Evolutionary conservation across 2,888 invertebrate species (phyloP).

Genomic region (Agrotis ipsilon): DNA sequence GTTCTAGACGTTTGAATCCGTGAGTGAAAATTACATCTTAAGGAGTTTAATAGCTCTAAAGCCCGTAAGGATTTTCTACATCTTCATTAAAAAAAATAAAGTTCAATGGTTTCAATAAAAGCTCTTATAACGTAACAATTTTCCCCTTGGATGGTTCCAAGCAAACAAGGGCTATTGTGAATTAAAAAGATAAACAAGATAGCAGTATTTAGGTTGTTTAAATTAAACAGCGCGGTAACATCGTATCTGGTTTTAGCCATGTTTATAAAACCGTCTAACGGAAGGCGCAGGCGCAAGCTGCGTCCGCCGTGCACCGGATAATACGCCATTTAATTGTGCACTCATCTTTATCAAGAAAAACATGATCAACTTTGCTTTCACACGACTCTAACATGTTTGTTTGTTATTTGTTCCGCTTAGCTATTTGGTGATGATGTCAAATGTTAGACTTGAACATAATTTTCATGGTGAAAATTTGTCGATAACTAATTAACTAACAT

Average conservation of each 20-base stretch:
- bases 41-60: background rate
- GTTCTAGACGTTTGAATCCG: slow-evolving; percentile 21
- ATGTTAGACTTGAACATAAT: background rate
- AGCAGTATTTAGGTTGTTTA: slow-evolving; percentile 48
- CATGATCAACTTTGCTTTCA: slow-evolving; percentile 27
- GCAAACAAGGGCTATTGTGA: slow-evolving; percentile 14
- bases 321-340: slow-evolving; percentile 68
- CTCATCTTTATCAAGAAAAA: slow-evolving; percentile 61
- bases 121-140: background rate
- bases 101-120: background rate
- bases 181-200: slow-evolving; percentile 46
- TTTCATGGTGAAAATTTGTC: background rate
- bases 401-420: slow-evolving; percentile 6
- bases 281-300: slow-evolving; percentile 82
- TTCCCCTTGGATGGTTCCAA: background rate
- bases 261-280: slow-evolving; percentile 68
- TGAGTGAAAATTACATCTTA: slow-evolving; percentile 10
- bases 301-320: slow-evolving; percentile 78
- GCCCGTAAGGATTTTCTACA: background rate
- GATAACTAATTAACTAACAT: background rate
- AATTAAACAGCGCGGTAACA: slow-evolving; percentile 43
- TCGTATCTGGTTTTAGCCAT: slow-evolving; percentile 49
- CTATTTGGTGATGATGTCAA: background rate
- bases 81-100: background rate
- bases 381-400: slow-evolving; percentile 3